Conservation (phyloP, 2,113 vertebrate genomes). For the Ailurus styani region DNA sequence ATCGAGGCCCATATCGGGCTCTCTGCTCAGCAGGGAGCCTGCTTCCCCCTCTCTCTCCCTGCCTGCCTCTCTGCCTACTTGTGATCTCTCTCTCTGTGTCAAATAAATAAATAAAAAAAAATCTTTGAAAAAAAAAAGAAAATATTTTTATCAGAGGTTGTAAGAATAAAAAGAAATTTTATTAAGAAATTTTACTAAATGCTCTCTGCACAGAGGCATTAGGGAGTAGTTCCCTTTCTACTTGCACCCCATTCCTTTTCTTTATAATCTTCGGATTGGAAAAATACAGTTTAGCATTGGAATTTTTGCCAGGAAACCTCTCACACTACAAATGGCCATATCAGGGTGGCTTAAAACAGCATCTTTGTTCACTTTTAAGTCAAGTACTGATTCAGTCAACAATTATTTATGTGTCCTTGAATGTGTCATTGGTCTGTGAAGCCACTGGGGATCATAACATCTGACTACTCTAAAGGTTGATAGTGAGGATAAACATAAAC, state of each 20-base stretch:
- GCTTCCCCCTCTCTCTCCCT: no score
- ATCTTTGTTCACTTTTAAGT: background rate
- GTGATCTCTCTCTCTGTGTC: no score
- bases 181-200: background rate
- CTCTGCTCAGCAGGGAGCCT: no score
- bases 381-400: background rate
- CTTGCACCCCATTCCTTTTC: fast-evolving
- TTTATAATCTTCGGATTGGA: background rate
- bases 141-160: background rate
- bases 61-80: no score
- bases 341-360: background rate
- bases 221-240: background rate
- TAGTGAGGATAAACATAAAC: background rate
- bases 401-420: background rate
- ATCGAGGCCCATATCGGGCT: no score
- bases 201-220: background rate
- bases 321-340: background rate
- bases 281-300: background rate
- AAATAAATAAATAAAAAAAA: no score
- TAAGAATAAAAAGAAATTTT: background rate
- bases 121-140: no score
- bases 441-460: background rate
- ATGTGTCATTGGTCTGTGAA: background rate
- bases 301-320: background rate
- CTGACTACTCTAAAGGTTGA: background rate